phyloP scores from a whole-genome alignment of 1,140 invertebrate genomes.

The Diachasma alloeum region DNA sequence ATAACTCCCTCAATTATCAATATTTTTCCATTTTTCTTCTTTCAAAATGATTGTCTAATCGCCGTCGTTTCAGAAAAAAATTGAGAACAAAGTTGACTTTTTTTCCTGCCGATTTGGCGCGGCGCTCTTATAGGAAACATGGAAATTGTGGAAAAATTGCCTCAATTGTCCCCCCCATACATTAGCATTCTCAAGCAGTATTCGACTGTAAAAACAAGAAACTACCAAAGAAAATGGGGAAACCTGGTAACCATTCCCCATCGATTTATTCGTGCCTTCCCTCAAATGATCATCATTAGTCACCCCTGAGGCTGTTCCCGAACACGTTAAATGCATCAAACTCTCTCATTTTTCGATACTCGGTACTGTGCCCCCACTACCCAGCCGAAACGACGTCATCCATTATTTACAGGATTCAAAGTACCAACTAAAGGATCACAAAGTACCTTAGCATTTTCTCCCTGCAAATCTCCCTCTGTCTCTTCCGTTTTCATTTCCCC shows the following conservation, averaged over 20 bases:
- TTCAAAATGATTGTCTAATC: too few relatives aligned
- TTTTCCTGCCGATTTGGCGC: too few relatives aligned
- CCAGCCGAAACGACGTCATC: constrained; percentile 34
- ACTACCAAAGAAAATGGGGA: neutral
- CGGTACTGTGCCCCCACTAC: neutral
- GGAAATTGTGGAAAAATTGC: too few relatives aligned
- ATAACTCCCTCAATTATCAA: too few relatives aligned
- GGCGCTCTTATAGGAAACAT: too few relatives aligned
- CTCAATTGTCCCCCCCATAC: too few relatives aligned
- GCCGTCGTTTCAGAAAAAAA: too few relatives aligned
- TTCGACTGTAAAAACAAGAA: neutral
- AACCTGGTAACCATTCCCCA: neutral
- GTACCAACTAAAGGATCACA: neutral
- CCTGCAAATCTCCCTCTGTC: neutral
- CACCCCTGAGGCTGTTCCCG: neutral
- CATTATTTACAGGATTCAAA: constrained; percentile 43
- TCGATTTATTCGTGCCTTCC: neutral
- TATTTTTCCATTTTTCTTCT: too few relatives aligned
- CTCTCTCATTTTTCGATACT: neutral
- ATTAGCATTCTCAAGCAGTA: neutral
- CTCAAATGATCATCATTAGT: neutral
- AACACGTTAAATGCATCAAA: neutral
- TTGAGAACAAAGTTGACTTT: too few relatives aligned
- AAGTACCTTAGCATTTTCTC: neutral
- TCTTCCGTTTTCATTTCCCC: neutral